Percentiles rank a stretch among this genome's conserved stretches.
Evolutionary conservation across 2,888 invertebrate species (phyloP).

Genomic region (Nephrotoma appendiculata): DNA sequence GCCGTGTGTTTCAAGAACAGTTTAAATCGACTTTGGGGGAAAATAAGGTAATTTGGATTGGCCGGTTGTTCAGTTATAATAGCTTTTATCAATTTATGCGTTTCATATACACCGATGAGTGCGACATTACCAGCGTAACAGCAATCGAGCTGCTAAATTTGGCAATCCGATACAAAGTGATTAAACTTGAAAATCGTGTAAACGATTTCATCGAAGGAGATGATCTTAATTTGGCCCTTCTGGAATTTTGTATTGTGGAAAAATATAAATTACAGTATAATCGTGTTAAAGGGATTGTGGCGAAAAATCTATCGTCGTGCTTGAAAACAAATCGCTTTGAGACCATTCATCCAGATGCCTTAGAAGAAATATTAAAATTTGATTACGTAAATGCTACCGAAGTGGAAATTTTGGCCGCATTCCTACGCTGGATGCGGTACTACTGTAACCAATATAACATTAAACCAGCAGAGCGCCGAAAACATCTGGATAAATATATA

Average conservation of each 20-base stretch:
- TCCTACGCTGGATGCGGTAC: neutral
- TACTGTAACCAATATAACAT: neutral
- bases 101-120: neutral
- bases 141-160: neutral
- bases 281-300: neutral
- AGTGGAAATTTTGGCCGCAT: neutral
- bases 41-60: neutral
- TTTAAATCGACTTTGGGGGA: neutral
- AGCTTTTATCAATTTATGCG: neutral
- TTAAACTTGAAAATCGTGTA: neutral
- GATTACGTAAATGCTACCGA: neutral
- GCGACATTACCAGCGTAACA: neutral
- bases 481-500: neutral
- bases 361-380: neutral
- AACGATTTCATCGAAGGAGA: neutral
- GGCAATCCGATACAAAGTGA: neutral
- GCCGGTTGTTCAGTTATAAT: neutral
- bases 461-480: neutral
- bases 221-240: neutral
- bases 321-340: neutral
- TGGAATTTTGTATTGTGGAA: neutral
- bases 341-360: neutral
- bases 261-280: neutral
- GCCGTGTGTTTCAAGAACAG: neutral
- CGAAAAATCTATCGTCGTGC: neutral